Evolutionary conservation across 1,140 invertebrate genomes (phyloP), one percentile per base, ranked within the genome.

Genomic region (Ceratoteleas bidentatus): DNA sequence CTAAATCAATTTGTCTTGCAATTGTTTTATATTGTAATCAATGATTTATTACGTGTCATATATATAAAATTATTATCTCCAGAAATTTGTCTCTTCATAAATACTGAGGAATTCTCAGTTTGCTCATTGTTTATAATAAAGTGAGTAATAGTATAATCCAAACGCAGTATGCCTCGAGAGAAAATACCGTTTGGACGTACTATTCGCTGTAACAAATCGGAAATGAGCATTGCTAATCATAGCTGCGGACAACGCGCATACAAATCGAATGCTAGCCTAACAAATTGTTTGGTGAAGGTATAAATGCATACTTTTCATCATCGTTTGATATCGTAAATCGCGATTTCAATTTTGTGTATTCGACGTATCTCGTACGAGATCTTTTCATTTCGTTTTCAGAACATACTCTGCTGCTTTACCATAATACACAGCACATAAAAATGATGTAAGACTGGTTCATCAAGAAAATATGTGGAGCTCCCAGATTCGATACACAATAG

Each of bases 381-480:
- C 68, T 60, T 10, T 61, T 61, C 36, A 43, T 53, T 54, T 61
- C 57, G 62, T 72, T 72, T 72, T 72, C 24, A 54, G 69, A 24
- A 54, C 49, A 50, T 72, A 62, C 54, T 56, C 32, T 62, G 38
- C 40, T 62, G 66, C 66, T 72, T 72, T 72, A 70, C 54, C 69
- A 54, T 61, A 72, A 72, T 72, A 72, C 58, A 60, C 33, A n/a
- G 66, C 32, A 60, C 56, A 58, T 69, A 69, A 69, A 69, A 69
- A 58, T 58, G 54, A 68, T 60, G 45, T 69, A 70, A 70, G 45
- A 60, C 56, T 52, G 56, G 56, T 60, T 70, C 66, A 70, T 60
- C 66, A 70, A 70, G 56, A 70, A 60, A 60, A 70, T 70, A 70
- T 60, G 56, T 60, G 45, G 43, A 70, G 47, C 36, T 56, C 56